A percentile compares a stretch with the other conserved stretches of the same genome.
phyloP scores from a whole-genome alignment of 2,113 vertebrate genomes.

The Atlantisia rogersi region DNA sequence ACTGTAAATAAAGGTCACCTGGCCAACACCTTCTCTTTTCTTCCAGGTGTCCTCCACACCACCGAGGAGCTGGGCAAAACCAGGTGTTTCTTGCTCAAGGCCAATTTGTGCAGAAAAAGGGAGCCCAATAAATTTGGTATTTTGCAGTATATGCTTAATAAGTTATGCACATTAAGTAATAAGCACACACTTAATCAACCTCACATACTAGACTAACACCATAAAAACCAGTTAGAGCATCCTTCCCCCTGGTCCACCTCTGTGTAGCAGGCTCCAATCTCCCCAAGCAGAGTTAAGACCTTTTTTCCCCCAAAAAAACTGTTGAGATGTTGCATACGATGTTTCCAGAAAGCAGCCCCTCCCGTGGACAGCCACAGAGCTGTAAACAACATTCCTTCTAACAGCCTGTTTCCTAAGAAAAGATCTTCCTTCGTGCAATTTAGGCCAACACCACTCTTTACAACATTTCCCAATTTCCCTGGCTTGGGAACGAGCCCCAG shows the following conservation, averaged over 20 bases:
- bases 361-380: not conserved
- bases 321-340: not conserved
- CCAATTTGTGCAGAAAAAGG: not conserved
- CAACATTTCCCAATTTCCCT: not conserved
- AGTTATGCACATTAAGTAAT: not conserved
- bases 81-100: accelerated
- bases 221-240: not conserved
- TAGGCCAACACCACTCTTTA: not conserved
- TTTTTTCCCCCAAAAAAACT: accelerated
- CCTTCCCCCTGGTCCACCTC: not conserved
- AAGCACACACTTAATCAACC: not conserved
- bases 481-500: not conserved
- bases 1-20: not conserved
- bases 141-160: not conserved
- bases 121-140: not conserved
- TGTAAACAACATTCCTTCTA: not conserved
- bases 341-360: not conserved
- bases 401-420: not conserved
- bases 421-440: accelerated
- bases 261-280: accelerated
- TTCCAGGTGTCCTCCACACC: not conserved
- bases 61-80: not conserved
- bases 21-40: not conserved
- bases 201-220: too few species aligned
- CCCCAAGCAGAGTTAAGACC: not conserved